Base-by-base conservation (phyloP, 1,140 invertebrate genomes). In the Ephestia elutella region DNA sequence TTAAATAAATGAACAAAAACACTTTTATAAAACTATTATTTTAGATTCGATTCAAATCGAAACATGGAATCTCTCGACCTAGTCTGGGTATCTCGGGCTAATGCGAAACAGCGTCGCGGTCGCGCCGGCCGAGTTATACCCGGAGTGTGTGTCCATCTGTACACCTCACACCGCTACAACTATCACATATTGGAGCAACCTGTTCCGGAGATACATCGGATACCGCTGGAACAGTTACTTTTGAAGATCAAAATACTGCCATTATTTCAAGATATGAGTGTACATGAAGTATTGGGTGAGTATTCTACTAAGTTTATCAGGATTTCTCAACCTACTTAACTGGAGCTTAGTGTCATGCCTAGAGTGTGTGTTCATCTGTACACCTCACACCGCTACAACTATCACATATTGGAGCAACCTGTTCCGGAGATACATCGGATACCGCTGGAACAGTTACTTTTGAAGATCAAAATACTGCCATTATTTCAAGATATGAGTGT, bases 181-280 rank as follows among this genome's bases (percentile, higher is more conserved):
- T 86, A 91, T 44, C 87, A 89, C 54, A 49, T 90, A 13, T 59
- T 86, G 4, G 83, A 79, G 2, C 93, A 95, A 73, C 94, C 94
- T 0, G 92, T 94, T 59, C 95, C 96, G 0, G 96, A 97, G 90
- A 95, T 98, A 65, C 91, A 96, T 44, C 87, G 96, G 60, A 93
- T 95, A 60, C 94, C 96, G 8, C 87, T 98, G 10, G 95, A 97
- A 89, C 95, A 97, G 70, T 78, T 99, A 19, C 92, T 98, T 65
- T 87, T 99, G 35, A 94, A 96, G 68, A 94, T 96, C 20, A 97
- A 98, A 89, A 93, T 97, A 55, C 86, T 98, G 55, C 92, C 95
- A 4, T 91, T 89, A 83, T 90, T 93, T 73, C 71, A 92, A 75
- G 86, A 92, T 71, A 78, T 91, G 79, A 86, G 94, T 91, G 86